Evolutionary conservation across 1,140 invertebrate species (phyloP), one percentile per base, ranked within the genome.

Genomic region (Hesperophylax magnus): DNA sequence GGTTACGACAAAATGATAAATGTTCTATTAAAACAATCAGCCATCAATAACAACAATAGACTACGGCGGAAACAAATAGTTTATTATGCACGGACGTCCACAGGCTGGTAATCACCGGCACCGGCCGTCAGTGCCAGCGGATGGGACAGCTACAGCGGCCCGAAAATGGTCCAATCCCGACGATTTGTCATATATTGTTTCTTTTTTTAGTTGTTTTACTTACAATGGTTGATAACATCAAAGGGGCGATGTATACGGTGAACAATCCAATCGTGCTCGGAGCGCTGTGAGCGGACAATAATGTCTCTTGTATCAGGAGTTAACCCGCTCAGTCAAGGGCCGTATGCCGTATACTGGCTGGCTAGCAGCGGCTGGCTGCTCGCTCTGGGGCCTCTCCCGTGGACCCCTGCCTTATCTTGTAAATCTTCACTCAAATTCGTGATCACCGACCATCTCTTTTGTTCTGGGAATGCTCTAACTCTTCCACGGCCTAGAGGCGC

Each of bases 161-260:
- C 72, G 47, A 77, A 76, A 80, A 80, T 67, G 60, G 79, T 81
- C 69, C 82, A 67, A 83, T 81, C 75, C 79, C 76, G 79, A 81
- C 79, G 82, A 83, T 83, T 83, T 83, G 82, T 83, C 82, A 83
- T 83, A 83, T 81, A 81, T 83, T 78, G 79, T 81, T 81, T 83
- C 76, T 74, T 81, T 78, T 80, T 83, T 83, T 47, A 47, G 39
- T 47, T 72, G 34, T 47, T 72, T 72, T 72, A 47, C 69, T 72
- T 72, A 72, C 69, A 72, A 72, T 72, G 69, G 69, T 53, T 52
- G 69, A 77, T 82, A 82, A 82, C 81, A 82, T 79, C 81, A 61
- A 77, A 79, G 79, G 71, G 74, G 76, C 82, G 78, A 78, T 75
- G 82, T 83, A 60, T 76, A 79, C 82, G 47, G 47, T 58, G 74